These are phyloP conservation scores for Lycia hirtaria DNA, from an alignment of 2,888 invertebrate genomes.

Conservation along the genomic window DNA sequence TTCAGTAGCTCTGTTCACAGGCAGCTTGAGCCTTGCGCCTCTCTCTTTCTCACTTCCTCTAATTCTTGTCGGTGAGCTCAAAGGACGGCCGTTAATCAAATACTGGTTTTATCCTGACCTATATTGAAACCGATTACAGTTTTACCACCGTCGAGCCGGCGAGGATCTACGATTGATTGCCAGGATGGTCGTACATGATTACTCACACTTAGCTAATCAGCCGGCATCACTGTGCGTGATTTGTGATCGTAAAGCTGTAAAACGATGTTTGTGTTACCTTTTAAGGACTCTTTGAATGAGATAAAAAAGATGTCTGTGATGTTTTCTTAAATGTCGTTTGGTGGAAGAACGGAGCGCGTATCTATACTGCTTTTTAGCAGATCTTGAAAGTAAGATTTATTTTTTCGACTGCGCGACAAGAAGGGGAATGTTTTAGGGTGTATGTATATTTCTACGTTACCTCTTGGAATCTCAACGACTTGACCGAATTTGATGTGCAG, in stretches of 20 bases:
- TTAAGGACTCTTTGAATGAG: conserved; percentile 23
- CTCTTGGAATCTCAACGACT: too few species aligned
- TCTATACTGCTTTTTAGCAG: too few species aligned
- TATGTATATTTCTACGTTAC: too few species aligned
- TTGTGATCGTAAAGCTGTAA: conserved; percentile 27
- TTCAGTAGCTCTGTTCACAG: too few species aligned
- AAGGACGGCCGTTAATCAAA: conserved; percentile 17
- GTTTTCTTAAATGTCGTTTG: too few species aligned
- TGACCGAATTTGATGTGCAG: too few species aligned
- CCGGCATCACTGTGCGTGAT: conserved; percentile 18
- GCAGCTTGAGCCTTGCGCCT: too few species aligned
- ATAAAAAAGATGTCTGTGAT: not conserved
- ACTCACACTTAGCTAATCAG: conserved; percentile 37
- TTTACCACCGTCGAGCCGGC: conserved; percentile 31
- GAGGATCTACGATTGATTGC: conserved; percentile 24
- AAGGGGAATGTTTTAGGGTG: too few species aligned
- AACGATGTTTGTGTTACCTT: conserved; percentile 23
- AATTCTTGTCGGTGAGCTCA: not conserved
- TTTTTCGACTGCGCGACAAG: too few species aligned
- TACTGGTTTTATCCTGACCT: conserved; percentile 32
- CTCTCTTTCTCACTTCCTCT: not conserved
- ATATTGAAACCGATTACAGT: conserved; percentile 21
- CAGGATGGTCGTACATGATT: conserved; percentile 32
- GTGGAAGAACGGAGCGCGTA: too few species aligned
- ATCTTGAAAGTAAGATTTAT: too few species aligned